These are phyloP conservation scores for Ceryle rudis DNA, from an alignment of 2,797 vertebrate species.

Conservation along the genomic window DNA sequence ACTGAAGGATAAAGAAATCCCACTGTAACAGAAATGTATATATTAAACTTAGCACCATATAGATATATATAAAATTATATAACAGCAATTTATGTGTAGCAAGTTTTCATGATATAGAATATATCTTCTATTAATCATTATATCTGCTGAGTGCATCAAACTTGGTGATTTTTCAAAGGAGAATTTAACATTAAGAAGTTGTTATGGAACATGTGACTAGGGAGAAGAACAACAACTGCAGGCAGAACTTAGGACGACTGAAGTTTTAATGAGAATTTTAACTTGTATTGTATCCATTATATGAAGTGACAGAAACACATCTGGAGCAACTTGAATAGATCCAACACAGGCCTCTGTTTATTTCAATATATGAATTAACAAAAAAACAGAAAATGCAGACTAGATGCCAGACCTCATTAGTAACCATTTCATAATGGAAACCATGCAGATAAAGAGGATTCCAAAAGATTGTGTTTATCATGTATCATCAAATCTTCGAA, in stretches of 20 bases:
- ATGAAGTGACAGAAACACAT: not conserved
- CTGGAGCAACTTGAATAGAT: not conserved
- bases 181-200: not conserved
- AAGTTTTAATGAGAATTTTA: constrained; percentile 1
- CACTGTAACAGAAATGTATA: not conserved
- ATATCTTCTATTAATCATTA: not conserved
- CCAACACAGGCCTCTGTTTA: not conserved
- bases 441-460: not conserved
- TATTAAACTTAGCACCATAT: not conserved
- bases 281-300: not conserved
- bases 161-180: not conserved
- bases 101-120: not conserved
- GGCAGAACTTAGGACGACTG: not conserved
- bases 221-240: not conserved
- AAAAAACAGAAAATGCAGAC: not conserved
- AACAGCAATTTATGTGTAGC: not conserved
- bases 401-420: not conserved
- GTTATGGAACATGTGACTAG: not conserved
- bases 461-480: not conserved
- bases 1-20: not conserved
- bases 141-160: not conserved
- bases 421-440: not conserved
- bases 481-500: not conserved
- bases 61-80: not conserved
- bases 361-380: not conserved